Evolutionary conservation across 2,113 vertebrate species (phyloP).

Genomic region (Neoarius graeffei): DNA sequence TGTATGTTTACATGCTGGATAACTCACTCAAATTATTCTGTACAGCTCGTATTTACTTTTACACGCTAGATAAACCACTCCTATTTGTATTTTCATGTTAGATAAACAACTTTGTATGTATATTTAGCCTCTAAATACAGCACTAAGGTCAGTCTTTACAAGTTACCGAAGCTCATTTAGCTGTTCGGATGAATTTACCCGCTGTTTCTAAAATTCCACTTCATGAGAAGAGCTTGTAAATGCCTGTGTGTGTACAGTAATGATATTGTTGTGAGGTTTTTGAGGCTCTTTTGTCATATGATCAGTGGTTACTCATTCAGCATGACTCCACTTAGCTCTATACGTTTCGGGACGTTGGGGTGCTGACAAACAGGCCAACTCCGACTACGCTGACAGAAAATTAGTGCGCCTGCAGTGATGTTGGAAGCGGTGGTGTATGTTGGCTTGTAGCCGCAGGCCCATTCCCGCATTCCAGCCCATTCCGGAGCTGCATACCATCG

Average conservation of each 20-base stretch:
- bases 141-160: too few species aligned
- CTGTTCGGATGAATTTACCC: neutral
- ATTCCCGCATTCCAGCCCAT: constrained; percentile 22
- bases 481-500: constrained; percentile 24
- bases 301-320: neutral
- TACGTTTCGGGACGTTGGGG: neutral
- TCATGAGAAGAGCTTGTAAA: neutral
- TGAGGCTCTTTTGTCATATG: neutral
- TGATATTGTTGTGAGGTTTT: constrained; percentile 5
- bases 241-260: neutral
- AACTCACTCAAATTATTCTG: neutral
- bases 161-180: neutral
- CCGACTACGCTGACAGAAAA: constrained; percentile 19
- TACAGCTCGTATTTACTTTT: too few species aligned
- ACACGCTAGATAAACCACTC: neutral
- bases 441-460: constrained; percentile 8
- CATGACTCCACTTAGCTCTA: constrained; percentile 28
- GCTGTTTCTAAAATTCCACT: neutral
- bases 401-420: neutral
- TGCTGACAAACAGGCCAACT: neutral
- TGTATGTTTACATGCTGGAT: neutral
- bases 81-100: neutral
- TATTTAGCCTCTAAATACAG: neutral
- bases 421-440: constrained; percentile 14
- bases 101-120: neutral